phyloP scores from a whole-genome alignment of 1,140 invertebrate genomes.

The Planococcus citri region DNA sequence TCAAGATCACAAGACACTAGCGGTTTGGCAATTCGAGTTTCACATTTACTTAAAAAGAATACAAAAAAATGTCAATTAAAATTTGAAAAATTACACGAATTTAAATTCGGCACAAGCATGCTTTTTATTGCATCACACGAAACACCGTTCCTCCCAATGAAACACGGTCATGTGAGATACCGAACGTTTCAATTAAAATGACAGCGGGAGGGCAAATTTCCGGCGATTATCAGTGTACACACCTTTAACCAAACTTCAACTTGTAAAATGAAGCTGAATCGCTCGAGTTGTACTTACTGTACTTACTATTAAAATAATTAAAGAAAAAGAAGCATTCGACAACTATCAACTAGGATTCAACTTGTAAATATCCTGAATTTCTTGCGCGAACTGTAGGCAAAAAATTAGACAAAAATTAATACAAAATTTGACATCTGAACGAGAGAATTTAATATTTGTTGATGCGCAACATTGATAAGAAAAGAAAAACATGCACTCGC shows the following conservation, averaged over 20 bases:
- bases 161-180: slow-evolving; percentile 1
- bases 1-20: not conserved
- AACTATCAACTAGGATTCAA: no score
- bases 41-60: not conserved
- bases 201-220: slow-evolving; percentile 1
- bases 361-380: no score
- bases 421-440: no score
- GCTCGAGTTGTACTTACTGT: no score
- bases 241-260: not conserved
- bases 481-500: no score
- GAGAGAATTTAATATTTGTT: no score
- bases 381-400: no score
- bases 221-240: not conserved
- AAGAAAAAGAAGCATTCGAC: no score
- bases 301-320: no score
- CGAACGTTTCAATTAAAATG: not conserved
- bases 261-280: no score
- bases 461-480: no score
- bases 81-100: not conserved
- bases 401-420: no score
- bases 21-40: not conserved
- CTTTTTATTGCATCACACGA: slow-evolving; percentile 2
- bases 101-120: not conserved
- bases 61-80: not conserved
- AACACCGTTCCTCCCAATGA: not conserved